A percentile compares a stretch with the other conserved stretches of the same genome.
phyloP scores from a whole-genome alignment of 2,888 invertebrate species.

The Thera obeliscata region DNA sequence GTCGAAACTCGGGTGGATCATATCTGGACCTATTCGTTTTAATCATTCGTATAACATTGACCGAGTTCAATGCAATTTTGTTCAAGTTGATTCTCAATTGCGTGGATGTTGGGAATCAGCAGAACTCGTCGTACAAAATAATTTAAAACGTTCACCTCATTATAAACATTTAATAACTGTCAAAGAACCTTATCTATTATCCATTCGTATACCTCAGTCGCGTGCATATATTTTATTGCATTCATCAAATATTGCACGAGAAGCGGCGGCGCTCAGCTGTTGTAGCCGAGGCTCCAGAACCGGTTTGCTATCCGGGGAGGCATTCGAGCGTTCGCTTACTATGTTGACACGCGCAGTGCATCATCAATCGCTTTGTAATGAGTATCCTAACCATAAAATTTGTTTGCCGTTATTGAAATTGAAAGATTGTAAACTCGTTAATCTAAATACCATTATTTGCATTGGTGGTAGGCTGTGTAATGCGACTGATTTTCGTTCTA shows the following conservation, averaged over 20 bases:
- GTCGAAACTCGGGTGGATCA: neutral
- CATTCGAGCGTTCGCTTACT: neutral
- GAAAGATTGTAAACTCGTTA: too few relatives aligned
- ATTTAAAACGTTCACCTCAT: neutral
- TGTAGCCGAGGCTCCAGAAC: neutral
- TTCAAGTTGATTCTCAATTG: neutral
- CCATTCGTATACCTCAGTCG: neutral
- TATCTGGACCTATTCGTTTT: conserved; percentile 6
- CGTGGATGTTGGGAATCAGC: neutral
- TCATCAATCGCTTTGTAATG: too few relatives aligned
- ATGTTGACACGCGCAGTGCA: too few relatives aligned
- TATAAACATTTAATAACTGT: neutral
- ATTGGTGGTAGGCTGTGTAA: too few relatives aligned
- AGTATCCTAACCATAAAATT: too few relatives aligned
- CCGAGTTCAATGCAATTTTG: neutral
- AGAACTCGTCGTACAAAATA: neutral
- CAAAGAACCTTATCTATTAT: neutral
- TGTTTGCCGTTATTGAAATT: too few relatives aligned
- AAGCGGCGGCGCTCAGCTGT: neutral
- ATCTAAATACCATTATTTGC: too few relatives aligned
- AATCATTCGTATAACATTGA: neutral
- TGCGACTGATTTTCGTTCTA: too few relatives aligned
- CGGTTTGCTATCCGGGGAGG: neutral
- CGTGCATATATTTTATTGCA: neutral
- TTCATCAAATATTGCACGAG: neutral